phyloP scores from a whole-genome alignment of 2,888 invertebrate genomes.

The Sphaeridia pumilis region DNA sequence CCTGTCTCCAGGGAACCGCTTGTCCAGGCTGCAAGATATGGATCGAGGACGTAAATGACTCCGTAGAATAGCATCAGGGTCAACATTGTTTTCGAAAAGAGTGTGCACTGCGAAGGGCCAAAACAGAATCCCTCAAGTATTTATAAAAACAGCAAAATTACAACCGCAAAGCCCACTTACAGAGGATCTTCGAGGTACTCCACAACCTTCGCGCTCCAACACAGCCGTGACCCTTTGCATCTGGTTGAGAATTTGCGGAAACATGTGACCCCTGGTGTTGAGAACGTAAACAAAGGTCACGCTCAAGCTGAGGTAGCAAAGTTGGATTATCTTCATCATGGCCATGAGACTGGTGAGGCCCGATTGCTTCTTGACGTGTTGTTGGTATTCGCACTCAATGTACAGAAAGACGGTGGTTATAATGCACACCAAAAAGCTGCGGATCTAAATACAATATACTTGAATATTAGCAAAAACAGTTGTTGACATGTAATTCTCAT shows the following conservation, averaged over 20 bases:
- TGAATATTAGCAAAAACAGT: no score
- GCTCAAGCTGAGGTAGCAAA: background rate
- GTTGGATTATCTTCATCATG: background rate
- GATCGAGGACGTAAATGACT: background rate
- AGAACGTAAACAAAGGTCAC: background rate
- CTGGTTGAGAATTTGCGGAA: background rate
- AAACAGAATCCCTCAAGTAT: no score
- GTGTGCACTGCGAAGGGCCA: no score
- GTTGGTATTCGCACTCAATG: background rate
- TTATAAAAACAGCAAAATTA: background rate
- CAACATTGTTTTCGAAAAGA: no score
- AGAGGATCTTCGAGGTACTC: background rate
- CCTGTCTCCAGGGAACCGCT: background rate
- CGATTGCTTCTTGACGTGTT: no score
- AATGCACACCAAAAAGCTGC: background rate
- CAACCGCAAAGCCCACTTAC: background rate
- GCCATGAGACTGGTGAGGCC: background rate
- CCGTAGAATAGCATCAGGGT: background rate
- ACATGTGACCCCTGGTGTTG: background rate
- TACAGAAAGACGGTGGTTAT: background rate
- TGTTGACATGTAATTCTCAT: no score
- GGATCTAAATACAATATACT: no score
- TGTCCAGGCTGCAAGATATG: background rate
- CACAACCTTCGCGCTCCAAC: background rate
- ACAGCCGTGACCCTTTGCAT: background rate